These are phyloP conservation scores for Vanacampus margaritifer DNA, from an alignment of 2,113 vertebrate species.

Conservation along the genomic window DNA sequence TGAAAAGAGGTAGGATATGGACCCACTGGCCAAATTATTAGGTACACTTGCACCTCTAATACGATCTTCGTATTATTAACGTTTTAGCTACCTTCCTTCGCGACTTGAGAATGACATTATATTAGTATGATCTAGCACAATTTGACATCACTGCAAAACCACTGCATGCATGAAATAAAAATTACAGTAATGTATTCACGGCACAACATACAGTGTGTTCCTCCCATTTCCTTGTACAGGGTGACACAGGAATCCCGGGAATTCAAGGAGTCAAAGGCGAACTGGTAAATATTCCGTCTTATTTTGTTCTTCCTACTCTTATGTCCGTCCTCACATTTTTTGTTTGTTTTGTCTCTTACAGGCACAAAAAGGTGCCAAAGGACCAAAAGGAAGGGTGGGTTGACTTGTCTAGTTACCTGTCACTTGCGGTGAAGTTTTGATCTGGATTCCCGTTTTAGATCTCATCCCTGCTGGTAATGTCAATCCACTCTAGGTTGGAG, in stretches of 20 bases:
- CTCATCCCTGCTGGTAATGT: background rate
- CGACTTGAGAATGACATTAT: background rate
- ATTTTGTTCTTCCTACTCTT: background rate
- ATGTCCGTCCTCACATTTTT: background rate
- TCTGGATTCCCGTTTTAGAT: background rate
- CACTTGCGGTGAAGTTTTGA: background rate
- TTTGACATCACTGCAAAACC: background rate
- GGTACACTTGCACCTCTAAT: background rate
- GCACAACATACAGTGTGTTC: background rate
- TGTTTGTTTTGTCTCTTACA: conserved; percentile 46
- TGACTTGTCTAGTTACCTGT: background rate
- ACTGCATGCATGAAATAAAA: background rate
- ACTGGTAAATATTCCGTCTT: conserved; percentile 45
- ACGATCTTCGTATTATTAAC: background rate
- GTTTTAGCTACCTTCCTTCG: background rate
- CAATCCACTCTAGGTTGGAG: conserved; percentile 62
- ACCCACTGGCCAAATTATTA: background rate
- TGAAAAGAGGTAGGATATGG: background rate
- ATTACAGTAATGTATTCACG: background rate
- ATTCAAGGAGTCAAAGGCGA: conserved; percentile 63
- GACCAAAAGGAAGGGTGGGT: conserved; percentile 70
- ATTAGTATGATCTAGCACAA: background rate
- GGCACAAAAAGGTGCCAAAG: conserved; percentile 60
- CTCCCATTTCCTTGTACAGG: conserved; percentile 52
- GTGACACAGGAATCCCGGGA: conserved; percentile 63